phyloP scores from a whole-genome alignment of 2,797 vertebrate species.

The Aphelocoma californica region DNA sequence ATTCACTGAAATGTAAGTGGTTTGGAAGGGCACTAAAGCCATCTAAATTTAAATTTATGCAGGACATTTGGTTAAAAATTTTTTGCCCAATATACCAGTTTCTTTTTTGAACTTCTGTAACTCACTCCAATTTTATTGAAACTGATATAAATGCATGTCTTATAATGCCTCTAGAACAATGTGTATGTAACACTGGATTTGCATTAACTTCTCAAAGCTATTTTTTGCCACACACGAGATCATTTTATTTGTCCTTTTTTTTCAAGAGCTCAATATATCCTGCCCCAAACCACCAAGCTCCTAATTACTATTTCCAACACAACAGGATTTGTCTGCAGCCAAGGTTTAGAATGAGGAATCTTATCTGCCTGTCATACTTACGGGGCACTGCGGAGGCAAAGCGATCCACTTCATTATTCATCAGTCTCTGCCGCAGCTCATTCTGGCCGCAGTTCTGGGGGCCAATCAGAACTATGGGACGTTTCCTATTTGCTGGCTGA shows the following conservation, averaged over 20 bases:
- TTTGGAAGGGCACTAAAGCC: neutral
- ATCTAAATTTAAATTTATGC: neutral
- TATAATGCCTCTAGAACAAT: neutral
- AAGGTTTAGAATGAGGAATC: neutral
- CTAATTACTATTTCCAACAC: neutral
- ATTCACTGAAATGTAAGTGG: neutral
- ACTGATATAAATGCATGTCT: neutral
- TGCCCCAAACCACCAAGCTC: neutral
- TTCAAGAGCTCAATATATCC: neutral
- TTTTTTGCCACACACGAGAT: neutral
- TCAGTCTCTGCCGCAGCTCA: conserved; percentile 88
- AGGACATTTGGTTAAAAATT: neutral
- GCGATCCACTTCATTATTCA: conserved; percentile 87
- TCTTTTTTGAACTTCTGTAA: neutral
- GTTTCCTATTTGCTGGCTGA: conserved; percentile 94
- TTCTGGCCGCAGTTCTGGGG: conserved; percentile 91
- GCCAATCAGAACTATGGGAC: conserved; percentile 92
- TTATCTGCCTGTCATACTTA: conserved; percentile 69
- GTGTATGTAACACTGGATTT: neutral
- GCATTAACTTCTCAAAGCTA: neutral
- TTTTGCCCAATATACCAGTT: neutral
- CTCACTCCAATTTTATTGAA: neutral
- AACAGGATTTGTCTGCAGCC: neutral
- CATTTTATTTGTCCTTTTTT: neutral
- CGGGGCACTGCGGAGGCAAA: conserved; percentile 92